Conservation (phyloP, 2,797 vertebrate genomes). For the Pseudomugil gertrudae region DNA sequence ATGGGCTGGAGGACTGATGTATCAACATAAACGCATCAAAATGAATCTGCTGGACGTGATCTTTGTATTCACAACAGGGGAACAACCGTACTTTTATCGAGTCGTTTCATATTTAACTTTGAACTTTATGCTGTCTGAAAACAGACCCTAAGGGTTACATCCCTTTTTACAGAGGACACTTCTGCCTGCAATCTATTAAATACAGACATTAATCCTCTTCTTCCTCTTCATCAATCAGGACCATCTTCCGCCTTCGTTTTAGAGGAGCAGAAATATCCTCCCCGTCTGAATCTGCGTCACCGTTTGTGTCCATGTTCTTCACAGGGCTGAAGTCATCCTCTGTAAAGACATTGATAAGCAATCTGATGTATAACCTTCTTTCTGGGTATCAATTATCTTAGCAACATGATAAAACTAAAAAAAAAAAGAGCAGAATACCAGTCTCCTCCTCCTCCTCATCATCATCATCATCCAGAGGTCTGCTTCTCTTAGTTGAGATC, state of each 20-base stretch:
- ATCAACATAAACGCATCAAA: not conserved
- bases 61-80: not conserved
- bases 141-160: constrained; percentile 21
- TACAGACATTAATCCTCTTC: constrained; percentile 71
- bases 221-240: constrained; percentile 83
- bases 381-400: not conserved
- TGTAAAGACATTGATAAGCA: constrained; percentile 38
- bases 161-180: constrained; percentile 6
- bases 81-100: not conserved
- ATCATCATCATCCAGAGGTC: constrained; percentile 79
- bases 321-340: constrained; percentile 36
- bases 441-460: constrained; percentile 61
- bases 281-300: constrained; percentile 41
- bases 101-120: constrained; percentile 24
- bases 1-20: not conserved
- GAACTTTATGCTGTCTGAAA: constrained; percentile 23
- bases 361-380: not conserved
- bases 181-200: constrained; percentile 43
- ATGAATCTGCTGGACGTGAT: not conserved
- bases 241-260: constrained; percentile 74
- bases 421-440: constrained; percentile 44
- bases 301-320: constrained; percentile 36
- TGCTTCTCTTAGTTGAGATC: constrained; percentile 76
- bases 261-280: constrained; percentile 69
- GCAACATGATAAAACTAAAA: not conserved